Percentiles rank a stretch among this genome's conserved stretches.
Evolutionary conservation across 2,113 vertebrate species (phyloP).

Genomic region (Stomatorhinus ivindoensis): DNA sequence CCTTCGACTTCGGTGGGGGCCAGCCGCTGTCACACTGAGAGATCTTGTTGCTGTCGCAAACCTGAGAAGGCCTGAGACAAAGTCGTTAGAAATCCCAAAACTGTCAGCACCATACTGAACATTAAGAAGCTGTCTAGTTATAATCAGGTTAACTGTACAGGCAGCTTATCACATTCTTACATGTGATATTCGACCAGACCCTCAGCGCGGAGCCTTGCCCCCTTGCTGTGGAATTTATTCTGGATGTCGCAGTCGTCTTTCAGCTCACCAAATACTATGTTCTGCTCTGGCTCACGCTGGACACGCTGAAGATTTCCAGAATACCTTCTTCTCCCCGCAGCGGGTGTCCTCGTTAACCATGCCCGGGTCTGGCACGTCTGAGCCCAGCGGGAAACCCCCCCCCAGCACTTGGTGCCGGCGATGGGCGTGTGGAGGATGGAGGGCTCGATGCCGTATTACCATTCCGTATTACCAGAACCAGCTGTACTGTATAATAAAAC

Average conservation of each 20-base stretch:
- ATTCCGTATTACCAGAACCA: no score
- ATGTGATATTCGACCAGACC: background rate
- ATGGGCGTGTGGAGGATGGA: slow-evolving; percentile 76
- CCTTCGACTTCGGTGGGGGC: slow-evolving; percentile 76
- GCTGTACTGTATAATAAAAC: no score
- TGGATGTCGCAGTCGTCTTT: slow-evolving; percentile 79
- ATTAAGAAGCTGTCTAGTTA: background rate
- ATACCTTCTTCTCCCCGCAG: slow-evolving; percentile 79
- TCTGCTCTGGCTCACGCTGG: background rate
- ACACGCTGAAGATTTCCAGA: background rate
- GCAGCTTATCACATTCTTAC: background rate
- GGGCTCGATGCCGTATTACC: slow-evolving; percentile 78
- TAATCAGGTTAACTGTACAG: background rate
- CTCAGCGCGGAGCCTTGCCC: slow-evolving; percentile 53
- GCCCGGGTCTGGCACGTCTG: slow-evolving; percentile 89
- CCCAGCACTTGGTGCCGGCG: slow-evolving; percentile 66
- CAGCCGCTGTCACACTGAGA: slow-evolving; percentile 84
- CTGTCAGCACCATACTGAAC: background rate
- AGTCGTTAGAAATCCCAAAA: background rate
- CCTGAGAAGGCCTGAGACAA: slow-evolving; percentile 50
- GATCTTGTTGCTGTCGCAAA: slow-evolving; percentile 92
- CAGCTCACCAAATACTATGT: slow-evolving; percentile 65
- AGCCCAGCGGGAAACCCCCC: slow-evolving; percentile 86
- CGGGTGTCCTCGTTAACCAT: slow-evolving; percentile 93
- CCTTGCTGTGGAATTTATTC: slow-evolving; percentile 75